Conservation (phyloP, 37 sponge, comb jelly and placozoan species). For the Bolinopsis microptera region DNA sequence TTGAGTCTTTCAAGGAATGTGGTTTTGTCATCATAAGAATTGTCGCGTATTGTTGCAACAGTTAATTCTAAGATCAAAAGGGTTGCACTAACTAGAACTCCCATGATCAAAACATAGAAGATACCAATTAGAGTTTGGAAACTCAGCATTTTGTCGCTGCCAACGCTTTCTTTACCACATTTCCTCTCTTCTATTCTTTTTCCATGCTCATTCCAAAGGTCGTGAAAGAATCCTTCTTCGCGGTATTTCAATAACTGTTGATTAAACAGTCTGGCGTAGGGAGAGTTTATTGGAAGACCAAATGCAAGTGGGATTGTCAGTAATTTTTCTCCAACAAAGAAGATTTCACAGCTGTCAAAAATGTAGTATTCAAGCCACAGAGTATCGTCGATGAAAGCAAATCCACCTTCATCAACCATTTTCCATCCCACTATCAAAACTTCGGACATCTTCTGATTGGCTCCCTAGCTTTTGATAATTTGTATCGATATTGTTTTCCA, state of each 20-base stretch:
- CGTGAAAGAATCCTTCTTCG: neutral
- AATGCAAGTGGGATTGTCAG: constrained; percentile 46
- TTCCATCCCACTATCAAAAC: constrained; percentile 1
- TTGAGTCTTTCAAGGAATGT: neutral
- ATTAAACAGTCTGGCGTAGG: constrained; percentile 38
- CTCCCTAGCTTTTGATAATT: neutral
- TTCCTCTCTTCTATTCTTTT: neutral
- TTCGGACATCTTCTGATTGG: neutral
- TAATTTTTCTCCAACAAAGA: constrained; percentile 39
- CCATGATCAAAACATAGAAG: constrained; percentile 8
- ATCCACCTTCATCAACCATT: constrained; percentile 21
- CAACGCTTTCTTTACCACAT: constrained; percentile 20
- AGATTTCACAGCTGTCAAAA: constrained; percentile 45
- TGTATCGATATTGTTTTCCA: neutral
- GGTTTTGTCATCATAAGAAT: neutral
- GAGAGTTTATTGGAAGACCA: constrained; percentile 45
- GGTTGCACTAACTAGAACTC: neutral
- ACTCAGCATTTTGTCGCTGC: neutral
- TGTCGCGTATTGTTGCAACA: neutral
- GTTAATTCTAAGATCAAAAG: neutral
- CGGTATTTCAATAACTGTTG: constrained; percentile 11
- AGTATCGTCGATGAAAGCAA: neutral
- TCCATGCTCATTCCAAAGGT: constrained; percentile 14
- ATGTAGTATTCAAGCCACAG: constrained; percentile 60
- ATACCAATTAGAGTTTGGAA: constrained; percentile 10